A percentile compares a stretch with the other conserved stretches of the same genome.
Conservation (phyloP, 2,797 vertebrate genomes). For the Silurus lanzhouensis region DNA sequence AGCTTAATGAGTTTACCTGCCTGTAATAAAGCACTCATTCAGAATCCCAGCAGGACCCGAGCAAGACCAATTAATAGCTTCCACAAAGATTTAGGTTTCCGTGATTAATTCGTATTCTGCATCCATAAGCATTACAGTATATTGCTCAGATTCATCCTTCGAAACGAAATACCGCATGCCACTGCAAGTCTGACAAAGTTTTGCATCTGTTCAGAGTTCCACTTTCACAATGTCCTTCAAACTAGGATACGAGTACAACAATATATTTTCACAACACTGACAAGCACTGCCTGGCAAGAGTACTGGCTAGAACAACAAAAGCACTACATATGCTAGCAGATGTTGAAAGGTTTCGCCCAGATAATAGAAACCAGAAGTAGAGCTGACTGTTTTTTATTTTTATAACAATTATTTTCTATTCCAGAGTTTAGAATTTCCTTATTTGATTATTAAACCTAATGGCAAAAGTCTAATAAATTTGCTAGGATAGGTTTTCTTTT, state of each 20-base stretch:
- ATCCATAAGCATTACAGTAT: slow-evolving; percentile 8
- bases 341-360: slow-evolving; percentile 25
- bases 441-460: not conserved
- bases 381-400: not conserved
- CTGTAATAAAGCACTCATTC: slow-evolving; percentile 15
- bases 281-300: slow-evolving; percentile 21
- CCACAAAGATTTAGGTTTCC: not conserved
- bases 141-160: not conserved
- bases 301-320: slow-evolving; percentile 9
- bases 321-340: slow-evolving; percentile 30
- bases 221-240: slow-evolving; percentile 20
- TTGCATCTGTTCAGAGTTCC: slow-evolving; percentile 6
- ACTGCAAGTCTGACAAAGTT: slow-evolving; percentile 1
- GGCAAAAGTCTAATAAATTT: not conserved
- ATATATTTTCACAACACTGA: slow-evolving; percentile 12
- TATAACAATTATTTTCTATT: no score
- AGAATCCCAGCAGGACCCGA: not conserved
- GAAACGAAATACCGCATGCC: not conserved
- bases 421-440: not conserved
- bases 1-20: not conserved
- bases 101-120: not conserved
- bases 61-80: not conserved
- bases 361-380: not conserved
- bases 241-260: slow-evolving; percentile 22
- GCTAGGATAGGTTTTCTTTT: not conserved